phyloP scores from a whole-genome alignment of 2,797 vertebrate species.

The Pyrocephalus nanus region DNA sequence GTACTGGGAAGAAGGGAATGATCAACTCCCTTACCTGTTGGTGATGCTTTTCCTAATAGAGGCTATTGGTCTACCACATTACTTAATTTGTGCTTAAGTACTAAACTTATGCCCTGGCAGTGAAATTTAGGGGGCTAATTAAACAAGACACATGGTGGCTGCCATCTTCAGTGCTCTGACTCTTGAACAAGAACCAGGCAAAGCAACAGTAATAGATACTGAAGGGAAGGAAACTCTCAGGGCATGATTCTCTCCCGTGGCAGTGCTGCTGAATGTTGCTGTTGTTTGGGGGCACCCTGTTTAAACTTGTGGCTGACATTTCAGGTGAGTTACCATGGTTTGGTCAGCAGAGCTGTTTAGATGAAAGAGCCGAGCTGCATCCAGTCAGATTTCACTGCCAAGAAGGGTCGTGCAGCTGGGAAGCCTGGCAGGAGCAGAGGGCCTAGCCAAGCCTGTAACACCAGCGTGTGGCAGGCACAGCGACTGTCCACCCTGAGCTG shows the following conservation, averaged over 20 bases:
- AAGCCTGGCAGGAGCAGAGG: not conserved
- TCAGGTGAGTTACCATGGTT: not conserved
- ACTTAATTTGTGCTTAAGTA: not conserved
- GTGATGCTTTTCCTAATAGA: not conserved
- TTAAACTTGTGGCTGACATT: not conserved
- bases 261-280: not conserved
- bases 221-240: not conserved
- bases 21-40: not conserved
- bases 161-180: not conserved
- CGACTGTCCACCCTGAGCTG: not conserved
- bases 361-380: not conserved
- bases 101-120: not conserved
- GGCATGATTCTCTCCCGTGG: too few species aligned
- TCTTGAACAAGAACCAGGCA: not conserved
- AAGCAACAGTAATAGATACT: not conserved
- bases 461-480: rapidly evolving
- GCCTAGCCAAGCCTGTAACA: not conserved
- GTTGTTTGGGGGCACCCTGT: not conserved
- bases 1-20: not conserved
- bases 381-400: not conserved
- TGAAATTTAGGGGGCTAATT: not conserved
- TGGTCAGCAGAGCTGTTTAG: not conserved
- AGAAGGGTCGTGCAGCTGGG: too few species aligned
- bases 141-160: not conserved
- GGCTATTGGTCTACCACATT: not conserved